phyloP scores from a whole-genome alignment of 2,113 vertebrate genomes.

The Athene cunicularia region DNA sequence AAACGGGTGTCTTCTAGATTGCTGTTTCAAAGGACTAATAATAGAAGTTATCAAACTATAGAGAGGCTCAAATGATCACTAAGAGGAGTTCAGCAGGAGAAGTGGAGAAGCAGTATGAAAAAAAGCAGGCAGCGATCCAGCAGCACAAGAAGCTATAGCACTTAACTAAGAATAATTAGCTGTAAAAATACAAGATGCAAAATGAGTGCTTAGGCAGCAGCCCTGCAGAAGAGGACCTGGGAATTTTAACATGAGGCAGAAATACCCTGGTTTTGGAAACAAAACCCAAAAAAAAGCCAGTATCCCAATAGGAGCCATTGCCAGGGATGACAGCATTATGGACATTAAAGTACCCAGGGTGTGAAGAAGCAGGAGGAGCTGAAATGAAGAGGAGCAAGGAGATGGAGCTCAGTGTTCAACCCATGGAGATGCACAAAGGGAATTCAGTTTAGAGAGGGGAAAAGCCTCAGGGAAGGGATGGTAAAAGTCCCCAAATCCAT shows the following conservation, averaged over 20 bases:
- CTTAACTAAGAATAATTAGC: constrained; percentile 29
- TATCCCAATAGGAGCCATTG: not conserved
- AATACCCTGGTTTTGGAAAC: not conserved
- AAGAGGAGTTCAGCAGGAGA: not conserved
- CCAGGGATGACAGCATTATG: not conserved
- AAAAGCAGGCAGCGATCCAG: not conserved
- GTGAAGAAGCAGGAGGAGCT: not conserved
- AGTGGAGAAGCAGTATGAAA: not conserved
- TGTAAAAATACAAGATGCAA: not conserved
- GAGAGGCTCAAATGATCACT: not conserved
- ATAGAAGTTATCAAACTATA: not conserved
- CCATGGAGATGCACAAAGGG: rapidly evolving
- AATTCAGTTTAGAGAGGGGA: not conserved
- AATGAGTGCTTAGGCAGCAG: not conserved
- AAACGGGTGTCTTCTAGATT: not conserved
- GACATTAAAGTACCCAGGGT: not conserved
- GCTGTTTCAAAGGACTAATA: not conserved
- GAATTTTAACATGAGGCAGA: not conserved
- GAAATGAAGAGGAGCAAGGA: not conserved
- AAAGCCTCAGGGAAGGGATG: not conserved
- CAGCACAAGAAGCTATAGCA: not conserved
- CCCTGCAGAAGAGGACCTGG: not conserved
- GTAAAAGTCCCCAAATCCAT: not conserved
- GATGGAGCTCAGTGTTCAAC: not conserved
- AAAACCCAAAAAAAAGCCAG: too few relatives aligned